Percentiles rank a stretch among this genome's conserved stretches.
phyloP scores from a whole-genome alignment of 64 coral and sea anemone species.

The Stylophora pistillata region DNA sequence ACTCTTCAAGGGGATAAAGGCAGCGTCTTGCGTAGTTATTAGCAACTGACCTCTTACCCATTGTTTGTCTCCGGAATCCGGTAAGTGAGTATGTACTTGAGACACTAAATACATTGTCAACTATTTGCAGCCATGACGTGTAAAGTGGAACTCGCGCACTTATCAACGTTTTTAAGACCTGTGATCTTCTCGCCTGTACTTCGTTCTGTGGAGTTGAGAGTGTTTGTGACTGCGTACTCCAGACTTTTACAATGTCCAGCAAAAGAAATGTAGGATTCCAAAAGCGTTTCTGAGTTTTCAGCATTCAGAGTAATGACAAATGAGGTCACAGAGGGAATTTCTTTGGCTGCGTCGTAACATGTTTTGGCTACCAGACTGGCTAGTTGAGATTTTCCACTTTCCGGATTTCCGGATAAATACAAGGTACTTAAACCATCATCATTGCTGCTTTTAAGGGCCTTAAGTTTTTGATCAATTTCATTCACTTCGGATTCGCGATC shows the following conservation, averaged over 20 bases:
- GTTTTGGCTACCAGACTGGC: not conserved
- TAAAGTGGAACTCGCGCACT: not conserved
- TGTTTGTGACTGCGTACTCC: conserved; percentile 16
- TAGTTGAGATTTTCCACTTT: not conserved
- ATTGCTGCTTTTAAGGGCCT: not conserved
- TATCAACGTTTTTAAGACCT: not conserved
- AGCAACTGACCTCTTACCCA: conserved; percentile 42
- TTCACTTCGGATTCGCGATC: not conserved
- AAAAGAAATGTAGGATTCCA: not conserved
- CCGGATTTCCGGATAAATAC: not conserved
- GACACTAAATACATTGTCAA: conserved; percentile 17
- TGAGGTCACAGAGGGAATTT: not conserved
- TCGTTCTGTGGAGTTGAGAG: not conserved
- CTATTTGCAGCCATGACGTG: conserved; percentile 9
- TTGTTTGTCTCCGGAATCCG: not conserved
- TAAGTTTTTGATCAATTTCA: not conserved
- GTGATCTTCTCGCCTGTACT: not conserved
- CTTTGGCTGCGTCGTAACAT: not conserved
- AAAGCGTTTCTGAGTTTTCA: conserved; percentile 4
- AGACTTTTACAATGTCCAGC: not conserved
- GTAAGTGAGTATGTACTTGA: not conserved
- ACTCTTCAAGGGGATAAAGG: conserved; percentile 4
- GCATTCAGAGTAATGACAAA: conserved; percentile 36
- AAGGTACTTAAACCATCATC: not conserved
- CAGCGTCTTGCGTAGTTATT: conserved; percentile 43